phyloP scores from a whole-genome alignment of 2,113 vertebrate species.

The Notarius lentiginosus region DNA sequence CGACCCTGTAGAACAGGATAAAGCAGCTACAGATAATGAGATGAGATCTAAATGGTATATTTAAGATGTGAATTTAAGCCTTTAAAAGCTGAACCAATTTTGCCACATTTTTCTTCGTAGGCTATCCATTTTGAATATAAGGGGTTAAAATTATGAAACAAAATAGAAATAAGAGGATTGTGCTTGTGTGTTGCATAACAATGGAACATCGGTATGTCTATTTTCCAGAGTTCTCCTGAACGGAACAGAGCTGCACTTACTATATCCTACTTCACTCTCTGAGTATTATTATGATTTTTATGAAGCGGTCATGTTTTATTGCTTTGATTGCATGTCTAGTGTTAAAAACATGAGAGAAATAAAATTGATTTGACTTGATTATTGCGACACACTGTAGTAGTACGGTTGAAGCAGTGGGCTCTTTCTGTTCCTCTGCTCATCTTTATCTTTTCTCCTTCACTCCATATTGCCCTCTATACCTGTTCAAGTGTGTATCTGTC shows the following conservation, averaged over 20 bases:
- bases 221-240: background rate
- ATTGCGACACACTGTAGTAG: background rate
- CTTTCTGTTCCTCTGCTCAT: background rate
- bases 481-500: slow-evolving; percentile 24
- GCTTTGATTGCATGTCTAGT: background rate
- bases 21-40: too few species aligned
- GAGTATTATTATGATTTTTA: background rate
- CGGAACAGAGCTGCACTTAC: background rate
- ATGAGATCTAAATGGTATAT: too few species aligned
- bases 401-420: background rate
- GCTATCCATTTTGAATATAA: background rate
- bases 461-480: background rate
- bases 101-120: too few species aligned
- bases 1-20: too few species aligned
- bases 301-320: background rate
- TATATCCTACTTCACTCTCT: background rate
- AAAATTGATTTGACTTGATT: too few species aligned
- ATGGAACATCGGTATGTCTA: background rate
- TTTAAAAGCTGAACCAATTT: background rate
- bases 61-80: background rate
- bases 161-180: background rate
- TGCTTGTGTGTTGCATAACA: background rate
- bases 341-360: too few species aligned
- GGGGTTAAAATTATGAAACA: background rate
- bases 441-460: background rate